phyloP scores from a whole-genome alignment of 1,140 invertebrate genomes.

The Lepidurus couesii region DNA sequence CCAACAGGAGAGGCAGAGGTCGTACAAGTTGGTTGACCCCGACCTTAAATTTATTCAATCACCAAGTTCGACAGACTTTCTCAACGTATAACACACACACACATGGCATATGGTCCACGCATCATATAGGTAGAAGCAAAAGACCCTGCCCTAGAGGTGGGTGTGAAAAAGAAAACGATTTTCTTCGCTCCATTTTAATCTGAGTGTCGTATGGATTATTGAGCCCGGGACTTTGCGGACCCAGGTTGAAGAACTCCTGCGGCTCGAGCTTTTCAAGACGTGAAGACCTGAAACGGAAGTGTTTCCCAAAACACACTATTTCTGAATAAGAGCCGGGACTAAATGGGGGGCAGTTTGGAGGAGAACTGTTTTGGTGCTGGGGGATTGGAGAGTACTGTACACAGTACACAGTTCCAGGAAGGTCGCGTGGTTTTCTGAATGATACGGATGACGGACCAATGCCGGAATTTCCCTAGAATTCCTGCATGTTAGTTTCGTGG shows the following conservation, averaged over 20 bases:
- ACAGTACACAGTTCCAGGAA: not conserved
- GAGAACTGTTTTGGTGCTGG: not conserved
- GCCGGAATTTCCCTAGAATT: conserved; percentile 10
- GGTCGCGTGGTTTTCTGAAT: not conserved
- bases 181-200: not conserved
- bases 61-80: not conserved
- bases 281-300: not conserved
- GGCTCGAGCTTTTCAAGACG: not conserved
- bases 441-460: conserved; percentile 17
- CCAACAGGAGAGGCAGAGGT: not conserved
- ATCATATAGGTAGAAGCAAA: not conserved
- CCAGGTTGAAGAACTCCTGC: not conserved
- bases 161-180: not conserved
- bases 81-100: not conserved
- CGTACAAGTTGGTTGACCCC: not conserved
- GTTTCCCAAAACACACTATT: not conserved
- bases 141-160: not conserved
- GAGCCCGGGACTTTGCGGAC: not conserved
- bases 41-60: conserved; percentile 11
- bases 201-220: conserved; percentile 11
- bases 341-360: not conserved
- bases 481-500: conserved; percentile 7
- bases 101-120: not conserved
- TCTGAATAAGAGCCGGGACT: not conserved
- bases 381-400: not conserved